Base-by-base conservation (phyloP, 2,888 invertebrate genomes). In the Plebejus argus region DNA sequence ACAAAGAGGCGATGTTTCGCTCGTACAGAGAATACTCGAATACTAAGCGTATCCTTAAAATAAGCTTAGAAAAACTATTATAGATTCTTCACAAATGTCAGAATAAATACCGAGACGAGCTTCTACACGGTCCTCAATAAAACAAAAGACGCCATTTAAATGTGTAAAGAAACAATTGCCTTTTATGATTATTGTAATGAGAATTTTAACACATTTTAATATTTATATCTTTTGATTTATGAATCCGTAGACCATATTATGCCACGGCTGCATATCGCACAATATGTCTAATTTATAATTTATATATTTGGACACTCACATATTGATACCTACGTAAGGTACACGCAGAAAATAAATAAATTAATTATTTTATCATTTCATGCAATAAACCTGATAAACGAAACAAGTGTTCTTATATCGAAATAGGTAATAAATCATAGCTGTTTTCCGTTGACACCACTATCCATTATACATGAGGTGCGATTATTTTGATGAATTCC, bases 401-500 rank as follows among this genome's bases (percentile, higher is more conserved):
- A 79, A n/a, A 78, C 76, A 78, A 79, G 78, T 77, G 77, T 76
- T 70, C 75, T n/a, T 35, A 77, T 45, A 79, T 79, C 76, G 79
- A 83, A 85, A 85, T 83, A 85, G 83, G 83, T 85, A 86, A 84
- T 90, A 89, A 89, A 89, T 90, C 87, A 90, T 83, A 85, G 82
- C 83, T 84, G 87, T 86, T 86, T 89, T 88, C 58, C 86, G 89
- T 90, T 89, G 91, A 91, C 92, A 89, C 87, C 85, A 83, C 84
- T 85, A 91, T 92, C 90, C 89, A 92, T 91, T 90, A 91, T 89
- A 89, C 89, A 91, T 89, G 90, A 90, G 90, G 84, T 86, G 87
- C 90, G 91, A 93, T 93, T 93, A 91, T 90, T 92, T 91, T 93
- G 94, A 94, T 93, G 89, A 89, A 94, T 93, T 91, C 90, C 88